Base-by-base conservation (phyloP, 2,888 invertebrate genomes). In the Tipula lateralis region DNA sequence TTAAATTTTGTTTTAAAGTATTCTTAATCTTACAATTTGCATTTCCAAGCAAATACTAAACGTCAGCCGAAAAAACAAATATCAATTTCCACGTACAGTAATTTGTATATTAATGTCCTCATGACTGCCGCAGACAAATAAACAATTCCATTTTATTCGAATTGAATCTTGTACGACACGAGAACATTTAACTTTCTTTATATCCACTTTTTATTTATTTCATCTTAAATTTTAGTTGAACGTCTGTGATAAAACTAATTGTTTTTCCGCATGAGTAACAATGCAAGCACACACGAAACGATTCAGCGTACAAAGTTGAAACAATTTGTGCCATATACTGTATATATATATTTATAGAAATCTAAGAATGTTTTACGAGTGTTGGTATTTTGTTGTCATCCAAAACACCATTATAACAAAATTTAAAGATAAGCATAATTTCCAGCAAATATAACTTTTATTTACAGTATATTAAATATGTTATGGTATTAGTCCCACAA, bases 201-300 rank as follows among this genome's bases (percentile, higher is more conserved):
- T 50, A 4, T 50, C 44, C 19, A 16, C 44, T 6, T 50, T 50
- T 66, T 66, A 66, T 66, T 66, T 66, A 66, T 66, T 66, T 66
- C 24, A 9, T 9, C 24, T 66, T 66, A 66, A 19, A 66, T 66
- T 24, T 9, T 19, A 9, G 66, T 66, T 66, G 66, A 66, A 66
- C 66, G 66, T 66, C 66, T 66, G 66, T 66, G 66, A 66, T 66
- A 66, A 66, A 66, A 66, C 66, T 66, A 66, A 66, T 66, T 66
- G 66, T 24, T 24, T 24, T 66, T 66, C 66, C 24, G 66, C 66
- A 66, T 66, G 66, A 66, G 66, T 66, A 24, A 24, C 7, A 50
- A 16, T 50, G 4, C 6, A 50, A 50, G 44, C 44, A 50, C 16
- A n/a, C n/a, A 16, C 44, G 44, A 50, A 16, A 2, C 1, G 7